phyloP scores from a whole-genome alignment of 2,888 invertebrate species.

The Sympetrum striolatum region DNA sequence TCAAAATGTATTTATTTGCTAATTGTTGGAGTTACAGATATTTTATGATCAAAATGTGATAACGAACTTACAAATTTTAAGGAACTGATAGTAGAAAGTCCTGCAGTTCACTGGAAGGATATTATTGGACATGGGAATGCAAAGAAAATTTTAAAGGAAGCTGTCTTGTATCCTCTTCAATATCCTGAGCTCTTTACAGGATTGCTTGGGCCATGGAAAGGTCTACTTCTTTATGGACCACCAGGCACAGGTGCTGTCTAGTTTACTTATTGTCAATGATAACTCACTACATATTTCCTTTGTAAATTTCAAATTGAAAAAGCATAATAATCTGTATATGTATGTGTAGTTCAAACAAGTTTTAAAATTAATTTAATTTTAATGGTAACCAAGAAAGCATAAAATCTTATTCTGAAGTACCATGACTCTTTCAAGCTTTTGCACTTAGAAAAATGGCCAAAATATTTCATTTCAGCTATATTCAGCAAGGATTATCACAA shows the following conservation, averaged over 20 bases:
- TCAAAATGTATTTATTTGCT: conserved; percentile 49
- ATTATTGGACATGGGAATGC: conserved; percentile 78
- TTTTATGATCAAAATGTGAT: neutral
- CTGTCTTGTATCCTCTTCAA: conserved; percentile 80
- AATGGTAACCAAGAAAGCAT: too few species aligned
- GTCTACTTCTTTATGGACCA: conserved; percentile 76
- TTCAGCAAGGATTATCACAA: too few species aligned
- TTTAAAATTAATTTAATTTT: too few species aligned
- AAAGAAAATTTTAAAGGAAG: conserved; percentile 82
- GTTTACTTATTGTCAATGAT: too few species aligned
- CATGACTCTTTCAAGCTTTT: too few species aligned
- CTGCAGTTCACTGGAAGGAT: conserved; percentile 79
- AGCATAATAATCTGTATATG: too few species aligned
- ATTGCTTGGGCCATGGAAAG: conserved; percentile 82
- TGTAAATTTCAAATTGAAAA: too few species aligned
- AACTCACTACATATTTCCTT: too few species aligned
- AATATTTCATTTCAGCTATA: too few species aligned
- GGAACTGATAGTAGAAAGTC: conserved; percentile 70
- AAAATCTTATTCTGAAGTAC: too few species aligned
- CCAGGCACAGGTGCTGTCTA: conserved; percentile 71
- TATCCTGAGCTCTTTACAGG: conserved; percentile 76
- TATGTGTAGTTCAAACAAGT: too few species aligned
- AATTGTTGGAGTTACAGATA: conserved; percentile 56
- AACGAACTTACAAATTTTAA: conserved; percentile 51
- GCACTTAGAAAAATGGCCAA: too few species aligned